Evolutionary conservation across 2,113 vertebrate genomes (phyloP).

Genomic region (Aramus guarauna): DNA sequence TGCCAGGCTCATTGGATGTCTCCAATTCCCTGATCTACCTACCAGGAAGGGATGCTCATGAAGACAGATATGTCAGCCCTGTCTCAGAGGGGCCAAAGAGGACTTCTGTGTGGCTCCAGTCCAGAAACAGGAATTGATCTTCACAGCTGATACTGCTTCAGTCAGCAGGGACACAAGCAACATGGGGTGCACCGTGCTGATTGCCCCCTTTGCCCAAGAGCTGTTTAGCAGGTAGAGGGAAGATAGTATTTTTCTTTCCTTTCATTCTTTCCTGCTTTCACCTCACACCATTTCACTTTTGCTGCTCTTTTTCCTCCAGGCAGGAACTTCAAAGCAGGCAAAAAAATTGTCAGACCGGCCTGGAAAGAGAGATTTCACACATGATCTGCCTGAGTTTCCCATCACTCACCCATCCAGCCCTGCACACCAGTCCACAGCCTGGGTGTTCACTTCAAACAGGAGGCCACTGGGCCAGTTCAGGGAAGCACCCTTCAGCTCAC

Average conservation of each 20-base stretch:
- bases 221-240: not conserved
- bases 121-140: not conserved
- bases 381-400: not conserved
- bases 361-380: not conserved
- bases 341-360: not conserved
- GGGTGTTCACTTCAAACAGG: not conserved
- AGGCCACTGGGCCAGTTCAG: not conserved
- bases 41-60: not conserved
- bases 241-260: not conserved
- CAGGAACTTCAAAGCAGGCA: not conserved
- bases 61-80: not conserved
- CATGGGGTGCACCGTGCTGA: not conserved
- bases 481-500: not conserved
- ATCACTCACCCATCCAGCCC: not conserved
- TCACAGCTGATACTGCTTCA: not conserved
- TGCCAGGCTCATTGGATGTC: not conserved
- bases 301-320: not conserved
- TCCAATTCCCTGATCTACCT: not conserved
- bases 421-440: not conserved
- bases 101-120: not conserved
- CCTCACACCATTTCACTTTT: not conserved
- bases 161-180: not conserved
- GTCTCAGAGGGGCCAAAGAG: not conserved
- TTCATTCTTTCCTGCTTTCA: not conserved
- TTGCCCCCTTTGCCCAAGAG: not conserved